Evolutionary conservation across 2,113 vertebrate genomes (phyloP).

Genomic region (Parotia lawesii): DNA sequence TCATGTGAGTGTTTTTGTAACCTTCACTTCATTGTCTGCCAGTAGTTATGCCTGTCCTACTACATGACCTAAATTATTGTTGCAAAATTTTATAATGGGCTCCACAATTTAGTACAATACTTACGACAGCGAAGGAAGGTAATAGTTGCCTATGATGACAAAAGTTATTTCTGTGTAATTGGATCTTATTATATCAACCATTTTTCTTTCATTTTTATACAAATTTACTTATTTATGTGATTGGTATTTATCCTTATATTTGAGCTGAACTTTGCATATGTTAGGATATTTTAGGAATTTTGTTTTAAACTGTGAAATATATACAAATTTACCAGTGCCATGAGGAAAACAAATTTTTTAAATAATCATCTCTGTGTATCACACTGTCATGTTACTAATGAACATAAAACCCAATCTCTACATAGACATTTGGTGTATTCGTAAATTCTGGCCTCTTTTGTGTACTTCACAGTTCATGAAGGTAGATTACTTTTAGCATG

Average conservation of each 20-base stretch:
- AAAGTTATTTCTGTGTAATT: background rate
- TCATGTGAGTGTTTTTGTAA: background rate
- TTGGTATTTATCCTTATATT: background rate
- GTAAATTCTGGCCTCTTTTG: background rate
- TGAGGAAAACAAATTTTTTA: background rate
- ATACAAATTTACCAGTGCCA: background rate
- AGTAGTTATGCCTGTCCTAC: background rate
- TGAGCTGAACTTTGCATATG: background rate
- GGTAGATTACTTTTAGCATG: background rate
- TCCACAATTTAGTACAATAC: background rate
- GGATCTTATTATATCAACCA: background rate
- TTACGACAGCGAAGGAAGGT: background rate
- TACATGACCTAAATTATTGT: background rate
- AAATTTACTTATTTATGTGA: background rate
- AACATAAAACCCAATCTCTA: background rate
- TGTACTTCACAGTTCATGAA: accelerated
- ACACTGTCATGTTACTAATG: background rate
- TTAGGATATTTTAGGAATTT: background rate
- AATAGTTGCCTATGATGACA: background rate
- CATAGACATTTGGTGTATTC: background rate
- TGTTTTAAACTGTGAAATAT: background rate
- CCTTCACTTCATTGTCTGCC: background rate
- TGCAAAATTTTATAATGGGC: background rate
- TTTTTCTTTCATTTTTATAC: background rate
- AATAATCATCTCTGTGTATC: background rate